These are phyloP conservation scores for Ormyrus rosae DNA, from an alignment of 2,888 invertebrate species.

Conservation along the genomic window DNA sequence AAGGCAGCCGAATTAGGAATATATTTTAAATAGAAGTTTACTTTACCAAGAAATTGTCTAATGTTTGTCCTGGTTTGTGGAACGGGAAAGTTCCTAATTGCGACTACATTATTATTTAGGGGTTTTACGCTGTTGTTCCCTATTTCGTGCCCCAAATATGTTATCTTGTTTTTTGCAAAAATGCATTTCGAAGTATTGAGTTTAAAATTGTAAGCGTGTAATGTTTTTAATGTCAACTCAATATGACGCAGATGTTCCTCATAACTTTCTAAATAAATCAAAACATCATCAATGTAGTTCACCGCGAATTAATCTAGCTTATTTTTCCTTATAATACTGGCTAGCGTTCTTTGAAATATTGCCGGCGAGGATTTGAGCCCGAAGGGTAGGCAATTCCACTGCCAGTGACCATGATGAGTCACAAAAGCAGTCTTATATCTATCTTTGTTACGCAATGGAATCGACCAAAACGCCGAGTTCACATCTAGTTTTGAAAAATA, in stretches of 20 bases:
- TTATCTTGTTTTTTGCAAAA: conserved; percentile 57
- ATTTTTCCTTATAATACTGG: no score
- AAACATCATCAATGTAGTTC: no score
- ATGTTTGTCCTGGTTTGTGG: conserved; percentile 53
- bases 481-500: no score
- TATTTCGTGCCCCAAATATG: conserved; percentile 56
- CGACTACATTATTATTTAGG: conserved; percentile 53
- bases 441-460: no score
- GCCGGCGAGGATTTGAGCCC: no score
- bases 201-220: conserved; percentile 55
- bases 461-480: no score
- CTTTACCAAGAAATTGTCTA: conserved; percentile 59
- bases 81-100: conserved; percentile 51
- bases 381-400: no score
- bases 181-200: conserved; percentile 55
- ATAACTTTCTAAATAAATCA: no score
- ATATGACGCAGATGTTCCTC: conserved; percentile 56
- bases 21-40: conserved; percentile 61
- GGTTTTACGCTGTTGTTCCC: conserved; percentile 54
- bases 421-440: no score
- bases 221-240: conserved; percentile 46
- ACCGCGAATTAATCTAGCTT: no score
- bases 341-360: no score
- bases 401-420: no score
- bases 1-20: conserved; percentile 51